These are phyloP conservation scores for Theocolax elegans DNA, from an alignment of 1,140 invertebrate genomes.

Conservation along the genomic window DNA sequence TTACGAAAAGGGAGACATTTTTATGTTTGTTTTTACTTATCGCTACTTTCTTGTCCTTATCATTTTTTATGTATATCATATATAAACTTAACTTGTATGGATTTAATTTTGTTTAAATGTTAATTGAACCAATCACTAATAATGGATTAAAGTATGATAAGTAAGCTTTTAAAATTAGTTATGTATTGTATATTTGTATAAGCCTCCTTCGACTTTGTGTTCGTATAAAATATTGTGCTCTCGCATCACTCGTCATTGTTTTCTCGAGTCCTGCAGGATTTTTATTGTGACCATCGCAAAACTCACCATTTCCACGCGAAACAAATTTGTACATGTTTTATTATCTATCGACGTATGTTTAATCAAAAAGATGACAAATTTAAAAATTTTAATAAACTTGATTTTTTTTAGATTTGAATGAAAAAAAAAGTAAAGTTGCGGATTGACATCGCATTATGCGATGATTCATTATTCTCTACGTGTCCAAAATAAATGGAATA, in stretches of 20 bases:
- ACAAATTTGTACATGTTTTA: constrained; percentile 18
- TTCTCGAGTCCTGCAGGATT: constrained; percentile 22
- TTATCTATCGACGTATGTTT: constrained; percentile 5
- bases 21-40: constrained; percentile 17
- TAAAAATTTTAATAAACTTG: constrained; percentile 2
- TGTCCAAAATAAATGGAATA: too few relatives aligned
- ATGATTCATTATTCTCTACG: too few relatives aligned
- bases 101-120: constrained; percentile 22
- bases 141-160: constrained; percentile 26
- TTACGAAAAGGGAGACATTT: neutral
- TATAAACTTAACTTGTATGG: constrained; percentile 7
- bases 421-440: neutral
- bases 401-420: constrained; percentile 21
- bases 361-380: constrained; percentile 8
- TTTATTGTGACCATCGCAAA: too few relatives aligned
- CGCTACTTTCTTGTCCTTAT: neutral
- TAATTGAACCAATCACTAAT: constrained; percentile 24
- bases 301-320: constrained; percentile 13
- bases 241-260: neutral
- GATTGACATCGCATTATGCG: too few relatives aligned
- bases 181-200: constrained; percentile 15
- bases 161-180: constrained; percentile 27
- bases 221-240: constrained; percentile 25
- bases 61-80: constrained; percentile 13
- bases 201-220: neutral